These are phyloP conservation scores for Gonioctena quinquepunctata DNA, from an alignment of 1,140 invertebrate genomes.

Conservation along the genomic window DNA sequence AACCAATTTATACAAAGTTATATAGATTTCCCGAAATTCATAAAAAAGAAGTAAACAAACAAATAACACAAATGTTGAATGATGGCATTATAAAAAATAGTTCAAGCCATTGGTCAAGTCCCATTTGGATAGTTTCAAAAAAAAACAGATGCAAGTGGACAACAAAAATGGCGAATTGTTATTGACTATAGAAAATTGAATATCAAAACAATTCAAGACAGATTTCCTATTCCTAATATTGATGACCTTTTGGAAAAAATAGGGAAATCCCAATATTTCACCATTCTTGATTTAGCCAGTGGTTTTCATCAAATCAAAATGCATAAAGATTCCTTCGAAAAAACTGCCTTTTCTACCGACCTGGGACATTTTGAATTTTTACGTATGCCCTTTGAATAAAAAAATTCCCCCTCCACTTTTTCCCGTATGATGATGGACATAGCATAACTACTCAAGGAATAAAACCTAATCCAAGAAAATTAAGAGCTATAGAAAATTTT, in stretches of 20 bases:
- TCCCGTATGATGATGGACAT: neutral
- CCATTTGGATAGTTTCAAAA: too few relatives aligned
- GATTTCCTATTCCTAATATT: conserved; percentile 1
- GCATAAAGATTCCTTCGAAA: neutral
- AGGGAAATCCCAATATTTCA: conserved; percentile 7
- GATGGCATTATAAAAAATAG: too few relatives aligned
- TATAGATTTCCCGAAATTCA: too few relatives aligned
- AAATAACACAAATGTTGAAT: too few relatives aligned
- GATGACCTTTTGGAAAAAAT: neutral
- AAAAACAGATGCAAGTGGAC: too few relatives aligned
- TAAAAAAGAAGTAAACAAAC: too few relatives aligned
- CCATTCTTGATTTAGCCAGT: conserved; percentile 17
- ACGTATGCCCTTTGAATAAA: neutral
- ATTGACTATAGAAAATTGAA: conserved; percentile 10
- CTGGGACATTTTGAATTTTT: neutral
- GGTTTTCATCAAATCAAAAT: conserved; percentile 27
- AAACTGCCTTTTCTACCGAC: conserved; percentile 3
- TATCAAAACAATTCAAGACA: neutral
- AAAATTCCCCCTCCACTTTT: neutral
- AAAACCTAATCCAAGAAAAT: too few relatives aligned
- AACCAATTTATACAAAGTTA: too few relatives aligned
- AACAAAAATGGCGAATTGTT: too few relatives aligned
- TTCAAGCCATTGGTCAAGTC: too few relatives aligned
- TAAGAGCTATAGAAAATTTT: too few relatives aligned
- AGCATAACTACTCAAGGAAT: too few relatives aligned